Percentiles rank a stretch among this genome's conserved stretches.
These are phyloP conservation scores for Branchellion lobata DNA, from an alignment of 2,888 invertebrate genomes.

Conservation along the genomic window DNA sequence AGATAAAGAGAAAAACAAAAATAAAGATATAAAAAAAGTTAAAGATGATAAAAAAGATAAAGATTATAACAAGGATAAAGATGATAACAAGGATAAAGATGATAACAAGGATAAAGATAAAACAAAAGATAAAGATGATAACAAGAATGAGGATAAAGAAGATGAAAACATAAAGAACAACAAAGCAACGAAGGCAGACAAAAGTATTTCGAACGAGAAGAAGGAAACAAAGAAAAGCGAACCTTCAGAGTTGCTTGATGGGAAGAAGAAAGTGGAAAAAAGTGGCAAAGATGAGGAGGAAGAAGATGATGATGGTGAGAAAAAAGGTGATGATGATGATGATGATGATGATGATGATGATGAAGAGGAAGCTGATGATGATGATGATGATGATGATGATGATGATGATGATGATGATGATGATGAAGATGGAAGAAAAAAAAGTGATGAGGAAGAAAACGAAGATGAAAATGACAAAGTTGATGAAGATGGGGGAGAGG, in stretches of 20 bases:
- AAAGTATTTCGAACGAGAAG: background rate
- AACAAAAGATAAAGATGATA: too few relatives aligned
- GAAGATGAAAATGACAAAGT: background rate
- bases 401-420: background rate
- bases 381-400: background rate
- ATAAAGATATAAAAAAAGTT: too few relatives aligned
- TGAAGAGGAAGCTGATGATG: background rate
- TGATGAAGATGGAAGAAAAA: background rate
- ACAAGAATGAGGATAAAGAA: too few relatives aligned
- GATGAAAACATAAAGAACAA: background rate
- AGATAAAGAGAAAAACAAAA: too few relatives aligned
- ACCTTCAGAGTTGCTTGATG: background rate
- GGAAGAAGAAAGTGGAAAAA: background rate
- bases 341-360: background rate
- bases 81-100: too few relatives aligned
- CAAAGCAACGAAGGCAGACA: background rate
- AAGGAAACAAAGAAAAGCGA: slow-evolving; percentile 14
- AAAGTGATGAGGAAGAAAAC: background rate
- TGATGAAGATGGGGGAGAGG: background rate
- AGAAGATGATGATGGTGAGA: background rate
- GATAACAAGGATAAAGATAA: too few relatives aligned
- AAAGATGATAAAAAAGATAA: too few relatives aligned
- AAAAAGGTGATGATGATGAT: background rate
- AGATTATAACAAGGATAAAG: too few relatives aligned
- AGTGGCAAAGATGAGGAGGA: background rate